Evolutionary conservation across 2,888 invertebrate genomes (phyloP).

Genomic region (Agrotis clavis): DNA sequence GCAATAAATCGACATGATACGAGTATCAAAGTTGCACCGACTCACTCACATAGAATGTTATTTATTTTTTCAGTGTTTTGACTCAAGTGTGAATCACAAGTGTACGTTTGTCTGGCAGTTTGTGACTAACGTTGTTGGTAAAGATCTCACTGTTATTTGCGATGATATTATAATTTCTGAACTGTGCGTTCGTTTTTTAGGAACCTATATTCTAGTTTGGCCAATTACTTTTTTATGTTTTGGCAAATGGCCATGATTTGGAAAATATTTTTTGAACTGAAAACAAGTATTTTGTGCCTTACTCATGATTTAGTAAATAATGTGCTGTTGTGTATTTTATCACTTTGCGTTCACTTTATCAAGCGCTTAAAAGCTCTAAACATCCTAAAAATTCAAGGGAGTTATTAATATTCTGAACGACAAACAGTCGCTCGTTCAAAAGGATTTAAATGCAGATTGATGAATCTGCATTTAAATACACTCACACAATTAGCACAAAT

Average conservation of each 20-base stretch:
- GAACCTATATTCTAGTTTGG: constrained; percentile 3
- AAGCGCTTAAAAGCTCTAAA: constrained; percentile 1
- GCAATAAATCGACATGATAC: constrained; percentile 43
- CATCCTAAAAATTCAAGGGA: constrained; percentile 55
- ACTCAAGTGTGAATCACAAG: constrained; percentile 85
- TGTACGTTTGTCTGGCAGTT: constrained; percentile 78
- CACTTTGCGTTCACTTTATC: neutral
- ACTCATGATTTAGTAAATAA: constrained; percentile 6
- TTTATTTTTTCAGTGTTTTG: constrained; percentile 83
- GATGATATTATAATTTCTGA: constrained; percentile 45
- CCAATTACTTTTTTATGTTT: constrained; percentile 21
- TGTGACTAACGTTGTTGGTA: constrained; percentile 79
- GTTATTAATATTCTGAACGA: constrained; percentile 26
- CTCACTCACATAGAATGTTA: constrained; percentile 79
- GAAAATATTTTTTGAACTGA: neutral
- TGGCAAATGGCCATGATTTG: constrained; percentile 26
- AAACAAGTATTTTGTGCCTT: constrained; percentile 13
- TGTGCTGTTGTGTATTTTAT: neutral
- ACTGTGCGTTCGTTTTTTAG: constrained; percentile 14
- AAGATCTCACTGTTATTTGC: constrained; percentile 73
- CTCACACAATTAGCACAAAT: constrained; percentile 75
- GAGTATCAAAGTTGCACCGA: constrained; percentile 62
- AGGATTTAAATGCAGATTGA: constrained; percentile 75
- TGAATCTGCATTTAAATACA: no score
- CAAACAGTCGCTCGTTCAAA: constrained; percentile 41